These are phyloP conservation scores for Helostoma temminkii DNA, from an alignment of 2,797 vertebrate genomes.

Conservation along the genomic window DNA sequence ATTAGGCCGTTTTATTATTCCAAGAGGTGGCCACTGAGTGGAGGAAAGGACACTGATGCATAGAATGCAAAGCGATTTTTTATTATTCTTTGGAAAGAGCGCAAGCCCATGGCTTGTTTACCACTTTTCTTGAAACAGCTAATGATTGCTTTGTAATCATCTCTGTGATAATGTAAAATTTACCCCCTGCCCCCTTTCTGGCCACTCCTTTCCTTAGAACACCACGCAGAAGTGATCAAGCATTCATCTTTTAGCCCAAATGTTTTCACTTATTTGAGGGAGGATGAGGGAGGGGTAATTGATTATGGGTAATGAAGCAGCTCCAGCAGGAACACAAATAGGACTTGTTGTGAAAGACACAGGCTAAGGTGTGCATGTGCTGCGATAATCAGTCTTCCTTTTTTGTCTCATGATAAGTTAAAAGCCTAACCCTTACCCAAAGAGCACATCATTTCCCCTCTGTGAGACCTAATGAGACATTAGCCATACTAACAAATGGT, in stretches of 20 bases:
- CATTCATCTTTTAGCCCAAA: constrained; percentile 79
- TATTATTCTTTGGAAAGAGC: constrained; percentile 80
- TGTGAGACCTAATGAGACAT: constrained; percentile 81
- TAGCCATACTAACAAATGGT: constrained; percentile 79
- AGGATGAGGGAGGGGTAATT: constrained; percentile 70
- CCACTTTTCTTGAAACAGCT: constrained; percentile 78
- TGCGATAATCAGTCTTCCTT: constrained; percentile 72
- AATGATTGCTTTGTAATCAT: constrained; percentile 84
- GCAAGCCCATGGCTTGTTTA: constrained; percentile 82
- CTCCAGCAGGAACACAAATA: constrained; percentile 73
- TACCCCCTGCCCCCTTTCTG: constrained; percentile 53
- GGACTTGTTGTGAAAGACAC: constrained; percentile 73
- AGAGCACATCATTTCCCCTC: constrained; percentile 78
- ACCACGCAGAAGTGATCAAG: constrained; percentile 66
- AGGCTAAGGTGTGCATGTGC: constrained; percentile 42
- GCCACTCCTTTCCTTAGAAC: constrained; percentile 61
- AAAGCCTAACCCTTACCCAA: constrained; percentile 80
- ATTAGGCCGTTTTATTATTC: constrained; percentile 59
- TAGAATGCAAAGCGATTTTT: constrained; percentile 76
- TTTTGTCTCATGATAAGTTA: constrained; percentile 74
- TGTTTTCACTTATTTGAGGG: constrained; percentile 74
- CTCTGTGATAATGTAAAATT: constrained; percentile 79
- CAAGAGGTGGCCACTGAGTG: constrained; percentile 64
- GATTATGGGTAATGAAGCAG: constrained; percentile 80
- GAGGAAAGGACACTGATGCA: constrained; percentile 74